Evolutionary conservation across 2,797 vertebrate genomes (phyloP).

Genomic region (Sylvilagus floridanus): DNA sequence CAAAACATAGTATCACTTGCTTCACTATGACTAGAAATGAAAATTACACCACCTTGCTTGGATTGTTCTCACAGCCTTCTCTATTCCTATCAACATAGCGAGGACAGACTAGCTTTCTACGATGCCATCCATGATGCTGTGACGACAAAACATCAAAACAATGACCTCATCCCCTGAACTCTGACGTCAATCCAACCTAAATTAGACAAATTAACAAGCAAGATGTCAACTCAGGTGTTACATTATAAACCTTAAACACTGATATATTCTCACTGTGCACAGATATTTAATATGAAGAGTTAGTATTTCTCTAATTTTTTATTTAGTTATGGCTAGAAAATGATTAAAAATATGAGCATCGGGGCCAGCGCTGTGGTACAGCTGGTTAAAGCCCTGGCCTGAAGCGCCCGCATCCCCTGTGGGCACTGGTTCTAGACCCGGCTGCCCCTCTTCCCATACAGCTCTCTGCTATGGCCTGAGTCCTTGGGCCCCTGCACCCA

Average conservation of each 20-base stretch:
- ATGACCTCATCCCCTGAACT: background rate
- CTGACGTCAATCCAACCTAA: background rate
- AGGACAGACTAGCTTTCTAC: background rate
- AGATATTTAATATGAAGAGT: constrained; percentile 29
- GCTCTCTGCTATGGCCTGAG: no score
- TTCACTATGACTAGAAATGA: constrained; percentile 34
- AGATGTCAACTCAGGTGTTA: background rate
- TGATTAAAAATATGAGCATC: background rate
- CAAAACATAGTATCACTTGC: background rate
- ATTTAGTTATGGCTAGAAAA: constrained; percentile 6
- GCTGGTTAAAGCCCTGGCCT: no score
- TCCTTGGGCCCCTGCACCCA: no score
- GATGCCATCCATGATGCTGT: background rate
- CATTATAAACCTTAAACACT: background rate
- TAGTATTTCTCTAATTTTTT: background rate
- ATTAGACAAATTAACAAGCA: background rate
- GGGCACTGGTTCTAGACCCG: no score
- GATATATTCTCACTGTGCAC: background rate
- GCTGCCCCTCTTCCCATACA: no score
- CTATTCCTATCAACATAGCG: background rate
- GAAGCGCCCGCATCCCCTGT: no score
- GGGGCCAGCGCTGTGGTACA: no score
- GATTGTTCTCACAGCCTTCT: constrained; percentile 14
- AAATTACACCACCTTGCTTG: background rate
- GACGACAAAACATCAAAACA: constrained; percentile 42